phyloP scores from a whole-genome alignment of 2,797 vertebrate species.

The Mus minutoides region DNA sequence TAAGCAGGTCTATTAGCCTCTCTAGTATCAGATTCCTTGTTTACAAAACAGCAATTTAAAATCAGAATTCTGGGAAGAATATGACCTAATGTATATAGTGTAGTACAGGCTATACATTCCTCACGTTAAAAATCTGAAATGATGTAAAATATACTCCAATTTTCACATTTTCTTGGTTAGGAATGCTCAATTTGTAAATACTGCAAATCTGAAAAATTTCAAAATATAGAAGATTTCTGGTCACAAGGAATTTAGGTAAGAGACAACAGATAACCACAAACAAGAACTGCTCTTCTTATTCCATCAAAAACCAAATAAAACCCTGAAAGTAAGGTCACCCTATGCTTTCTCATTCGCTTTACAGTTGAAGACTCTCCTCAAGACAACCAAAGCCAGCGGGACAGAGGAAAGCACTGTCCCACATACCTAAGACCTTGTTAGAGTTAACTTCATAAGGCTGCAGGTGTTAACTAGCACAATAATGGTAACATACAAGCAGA shows the following conservation, averaged over 20 bases:
- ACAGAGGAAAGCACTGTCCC: conserved; percentile 12
- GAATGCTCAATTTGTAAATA: not conserved
- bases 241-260: not conserved
- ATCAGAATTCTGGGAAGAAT: conserved; percentile 26
- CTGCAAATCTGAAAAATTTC: not conserved
- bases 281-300: conserved; percentile 30
- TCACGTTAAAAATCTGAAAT: conserved; percentile 2
- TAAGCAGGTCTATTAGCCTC: not conserved
- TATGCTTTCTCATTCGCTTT: not conserved
- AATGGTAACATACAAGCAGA: conserved; percentile 50
- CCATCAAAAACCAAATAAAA: conserved; percentile 34
- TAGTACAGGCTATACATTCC: not conserved
- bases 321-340: conserved; percentile 50
- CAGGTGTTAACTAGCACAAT: conserved; percentile 31
- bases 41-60: conserved; percentile 43
- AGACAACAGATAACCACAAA: not conserved
- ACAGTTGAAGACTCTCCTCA: conserved; percentile 58
- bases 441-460: conserved; percentile 11
- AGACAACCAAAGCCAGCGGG: conserved; percentile 46
- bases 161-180: not conserved
- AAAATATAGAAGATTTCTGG: not conserved
- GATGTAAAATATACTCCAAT: not conserved
- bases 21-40: not conserved
- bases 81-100: conserved; percentile 1
- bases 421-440: conserved; percentile 2